These are phyloP conservation scores for Malurus elegans DNA, from an alignment of 2,113 vertebrate genomes.

Conservation along the genomic window DNA sequence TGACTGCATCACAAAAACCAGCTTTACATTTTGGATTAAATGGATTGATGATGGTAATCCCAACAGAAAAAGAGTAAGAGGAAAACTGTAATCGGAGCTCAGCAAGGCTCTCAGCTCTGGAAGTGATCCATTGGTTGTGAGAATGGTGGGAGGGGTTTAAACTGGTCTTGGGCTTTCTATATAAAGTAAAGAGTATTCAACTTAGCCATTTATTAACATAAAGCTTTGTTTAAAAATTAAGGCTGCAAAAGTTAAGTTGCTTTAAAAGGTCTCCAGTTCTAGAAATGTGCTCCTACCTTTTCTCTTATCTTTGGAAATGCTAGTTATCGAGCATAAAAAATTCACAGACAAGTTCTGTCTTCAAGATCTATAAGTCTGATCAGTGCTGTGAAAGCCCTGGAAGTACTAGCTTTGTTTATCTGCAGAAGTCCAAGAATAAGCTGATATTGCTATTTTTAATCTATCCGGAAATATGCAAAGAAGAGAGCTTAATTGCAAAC, in stretches of 20 bases:
- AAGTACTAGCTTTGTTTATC: conserved; percentile 74
- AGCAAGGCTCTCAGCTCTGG: neutral
- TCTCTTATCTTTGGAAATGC: neutral
- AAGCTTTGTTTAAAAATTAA: neutral
- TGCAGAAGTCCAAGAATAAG: conserved; percentile 73
- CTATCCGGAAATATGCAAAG: conserved; percentile 76
- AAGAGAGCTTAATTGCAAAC: conserved; percentile 77
- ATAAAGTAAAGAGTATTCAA: neutral
- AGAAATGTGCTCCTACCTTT: conserved; percentile 35
- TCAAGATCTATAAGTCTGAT: conserved; percentile 45
- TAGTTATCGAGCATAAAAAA: conserved; percentile 43
- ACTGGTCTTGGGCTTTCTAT: neutral
- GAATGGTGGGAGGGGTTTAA: neutral
- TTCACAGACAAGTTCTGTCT: neutral
- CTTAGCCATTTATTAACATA: neutral
- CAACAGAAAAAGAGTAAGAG: conserved; percentile 28
- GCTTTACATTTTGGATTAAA: conserved; percentile 58
- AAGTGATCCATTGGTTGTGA: conserved; percentile 5
- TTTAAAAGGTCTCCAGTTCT: neutral
- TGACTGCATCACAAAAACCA: conserved; percentile 43
- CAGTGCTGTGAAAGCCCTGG: conserved; percentile 62
- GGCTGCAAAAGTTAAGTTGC: neutral
- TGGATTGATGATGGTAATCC: conserved; percentile 40
- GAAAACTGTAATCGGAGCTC: neutral
- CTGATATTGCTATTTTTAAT: conserved; percentile 80